Percentiles rank a stretch among this genome's conserved stretches.
phyloP scores from a whole-genome alignment of 2,797 vertebrate species.

The Pseudomugil gertrudae region DNA sequence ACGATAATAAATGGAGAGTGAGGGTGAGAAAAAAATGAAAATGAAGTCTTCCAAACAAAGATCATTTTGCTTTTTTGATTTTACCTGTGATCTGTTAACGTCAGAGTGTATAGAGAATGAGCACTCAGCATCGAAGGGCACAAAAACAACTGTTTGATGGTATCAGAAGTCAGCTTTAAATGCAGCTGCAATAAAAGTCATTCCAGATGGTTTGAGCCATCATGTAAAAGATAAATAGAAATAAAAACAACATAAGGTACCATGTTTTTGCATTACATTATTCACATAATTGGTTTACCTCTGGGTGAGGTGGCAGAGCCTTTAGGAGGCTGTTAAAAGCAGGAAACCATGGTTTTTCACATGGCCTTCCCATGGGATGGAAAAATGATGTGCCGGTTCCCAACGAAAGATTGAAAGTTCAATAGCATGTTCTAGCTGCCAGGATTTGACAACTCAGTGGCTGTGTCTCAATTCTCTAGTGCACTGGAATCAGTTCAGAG shows the following conservation, averaged over 20 bases:
- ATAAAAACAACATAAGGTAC: neutral
- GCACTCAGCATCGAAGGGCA: slow-evolving; percentile 7
- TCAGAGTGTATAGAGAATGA: neutral
- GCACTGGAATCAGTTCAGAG: too few species aligned
- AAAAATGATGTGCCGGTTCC: neutral
- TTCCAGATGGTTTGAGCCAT: neutral
- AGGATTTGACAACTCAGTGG: too few species aligned
- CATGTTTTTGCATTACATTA: neutral
- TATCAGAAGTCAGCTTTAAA: slow-evolving; percentile 41
- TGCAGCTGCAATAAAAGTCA: slow-evolving; percentile 21
- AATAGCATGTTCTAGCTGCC: neutral
- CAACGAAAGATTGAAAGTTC: too few species aligned
- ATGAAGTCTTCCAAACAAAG: slow-evolving; percentile 21
- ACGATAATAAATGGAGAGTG: neutral
- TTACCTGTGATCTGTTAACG: slow-evolving; percentile 60
- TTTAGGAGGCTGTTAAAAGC: neutral
- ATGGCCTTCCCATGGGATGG: neutral
- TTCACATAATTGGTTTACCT: neutral
- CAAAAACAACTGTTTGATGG: slow-evolving; percentile 35
- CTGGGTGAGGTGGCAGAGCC: neutral
- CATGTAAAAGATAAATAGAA: neutral
- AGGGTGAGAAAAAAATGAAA: neutral
- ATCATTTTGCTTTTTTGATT: slow-evolving; percentile 55
- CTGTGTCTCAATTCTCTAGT: too few species aligned
- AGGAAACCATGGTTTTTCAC: neutral